Base-by-base conservation (phyloP, 2,113 vertebrate genomes). In the Monarcha castaneiventris region DNA sequence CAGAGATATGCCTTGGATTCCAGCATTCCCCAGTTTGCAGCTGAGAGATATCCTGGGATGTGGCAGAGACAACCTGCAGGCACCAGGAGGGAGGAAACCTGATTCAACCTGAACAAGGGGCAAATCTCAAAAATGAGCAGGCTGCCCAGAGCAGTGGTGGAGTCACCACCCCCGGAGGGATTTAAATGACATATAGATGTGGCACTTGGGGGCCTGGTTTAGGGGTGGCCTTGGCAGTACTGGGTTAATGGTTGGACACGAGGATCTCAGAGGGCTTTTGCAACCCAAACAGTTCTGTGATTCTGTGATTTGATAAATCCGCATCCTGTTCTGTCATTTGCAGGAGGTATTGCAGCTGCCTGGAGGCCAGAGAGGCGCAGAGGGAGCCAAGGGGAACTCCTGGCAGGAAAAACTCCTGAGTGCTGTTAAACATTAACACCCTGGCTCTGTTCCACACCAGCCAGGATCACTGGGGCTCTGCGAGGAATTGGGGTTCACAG, bases 311-410 rank as follows among this genome's bases (percentile, higher is more conserved):
- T 62, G 48, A 55, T 76, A 69, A 89, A 55, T 32, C 41, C 22
- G 11, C 71, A 55, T 41, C 61, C 29, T 16, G 22, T 7, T 6
- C 1, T 6, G 51, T 4, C 0, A 1, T 51, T 77, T 73, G 33
- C 48, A 58, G 22, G 39, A 54, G 68, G 48, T 3, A 3, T 14
- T 18, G 58, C 5, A 32, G 10, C 29, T 43, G 69, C 43, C 61
- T 3, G 8, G 41, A 71, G 19, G 21, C 25, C 10, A 3, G 56
- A 44, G 43, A 35, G 58, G 48, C 22, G 17, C 27, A 33, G 39
- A 63, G 58, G 44, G 44, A 94, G 85, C 59, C 71, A 68, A 90
- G 92, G 93, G 94, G 59, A 95, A 90, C 78, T 90, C 89, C 91
- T 26, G 59, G 49, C 83, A 88, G 63, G 79, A 94, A 85, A 76